These are phyloP conservation scores for Ranitomeya variabilis DNA, from an alignment of 2,113 vertebrate species.

Conservation along the genomic window DNA sequence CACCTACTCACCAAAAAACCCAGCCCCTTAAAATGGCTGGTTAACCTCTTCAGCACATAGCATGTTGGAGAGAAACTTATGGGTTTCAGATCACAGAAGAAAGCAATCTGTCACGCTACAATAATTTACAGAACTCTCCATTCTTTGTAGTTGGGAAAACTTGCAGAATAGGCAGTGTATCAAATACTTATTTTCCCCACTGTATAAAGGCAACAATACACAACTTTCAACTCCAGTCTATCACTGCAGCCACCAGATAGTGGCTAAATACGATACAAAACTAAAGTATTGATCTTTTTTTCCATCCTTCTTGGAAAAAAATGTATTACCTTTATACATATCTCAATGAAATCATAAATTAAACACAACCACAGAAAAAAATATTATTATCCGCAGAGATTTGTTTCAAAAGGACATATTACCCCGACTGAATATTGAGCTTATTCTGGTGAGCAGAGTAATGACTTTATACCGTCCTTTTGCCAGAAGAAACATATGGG, in stretches of 20 bases:
- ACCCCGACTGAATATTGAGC: constrained; percentile 7
- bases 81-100: no score
- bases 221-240: not conserved
- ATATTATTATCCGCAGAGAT: not conserved
- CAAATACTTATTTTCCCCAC: no score
- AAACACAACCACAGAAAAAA: not conserved
- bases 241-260: not conserved
- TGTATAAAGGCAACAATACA: no score
- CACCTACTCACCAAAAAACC: no score
- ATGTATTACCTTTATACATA: not conserved
- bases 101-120: no score
- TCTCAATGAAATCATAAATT: constrained; percentile 16
- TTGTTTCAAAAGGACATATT: constrained; percentile 5
- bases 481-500: constrained; percentile 42
- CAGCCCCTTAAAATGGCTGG: no score
- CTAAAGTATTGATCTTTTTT: not conserved
- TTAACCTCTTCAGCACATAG: no score
- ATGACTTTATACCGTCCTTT: constrained; percentile 53
- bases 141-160: no score
- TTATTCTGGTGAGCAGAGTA: constrained; percentile 11
- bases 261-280: no score
- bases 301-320: not conserved
- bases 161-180: no score
- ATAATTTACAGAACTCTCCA: no score
- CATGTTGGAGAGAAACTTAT: no score